Conservation (phyloP, 2,113 vertebrate species). For the Uria aalge region DNA sequence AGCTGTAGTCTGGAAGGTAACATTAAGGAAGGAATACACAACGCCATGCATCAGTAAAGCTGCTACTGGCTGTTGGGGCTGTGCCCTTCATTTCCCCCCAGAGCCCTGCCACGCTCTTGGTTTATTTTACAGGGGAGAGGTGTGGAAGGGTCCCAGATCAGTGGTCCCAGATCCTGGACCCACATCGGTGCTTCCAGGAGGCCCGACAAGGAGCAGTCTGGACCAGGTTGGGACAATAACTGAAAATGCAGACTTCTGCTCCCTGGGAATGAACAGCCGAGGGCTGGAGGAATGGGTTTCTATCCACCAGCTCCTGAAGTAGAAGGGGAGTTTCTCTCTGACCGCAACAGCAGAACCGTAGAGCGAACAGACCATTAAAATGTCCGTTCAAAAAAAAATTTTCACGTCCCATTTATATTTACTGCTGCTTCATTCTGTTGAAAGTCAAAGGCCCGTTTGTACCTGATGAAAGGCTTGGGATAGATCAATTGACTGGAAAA, state of each 20-base stretch:
- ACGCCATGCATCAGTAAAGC: neutral
- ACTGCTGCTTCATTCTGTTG: conserved; percentile 8
- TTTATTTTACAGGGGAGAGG: neutral
- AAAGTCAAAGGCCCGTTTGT: neutral
- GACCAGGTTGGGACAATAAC: neutral
- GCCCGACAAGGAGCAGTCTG: neutral
- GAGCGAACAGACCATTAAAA: conserved; percentile 19
- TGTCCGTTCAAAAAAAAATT: neutral
- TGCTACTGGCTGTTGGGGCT: neutral
- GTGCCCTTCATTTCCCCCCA: neutral
- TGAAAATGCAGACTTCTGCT: neutral
- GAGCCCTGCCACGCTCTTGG: neutral
- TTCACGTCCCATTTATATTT: neutral
- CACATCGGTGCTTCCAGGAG: neutral
- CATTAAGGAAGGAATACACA: too few relatives aligned
- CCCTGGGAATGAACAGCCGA: neutral
- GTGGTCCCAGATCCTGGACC: neutral
- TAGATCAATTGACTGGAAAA: conserved; percentile 13
- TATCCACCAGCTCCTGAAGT: neutral
- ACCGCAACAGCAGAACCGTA: neutral
- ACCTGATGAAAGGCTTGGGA: conserved; percentile 10
- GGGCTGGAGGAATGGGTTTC: neutral
- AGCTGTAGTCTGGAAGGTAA: neutral
- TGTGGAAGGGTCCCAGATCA: neutral
- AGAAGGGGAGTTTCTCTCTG: neutral